A percentile compares a stretch with the other conserved stretches of the same genome.
These are phyloP conservation scores for Apeltes quadracus DNA, from an alignment of 2,113 vertebrate genomes.

Conservation along the genomic window DNA sequence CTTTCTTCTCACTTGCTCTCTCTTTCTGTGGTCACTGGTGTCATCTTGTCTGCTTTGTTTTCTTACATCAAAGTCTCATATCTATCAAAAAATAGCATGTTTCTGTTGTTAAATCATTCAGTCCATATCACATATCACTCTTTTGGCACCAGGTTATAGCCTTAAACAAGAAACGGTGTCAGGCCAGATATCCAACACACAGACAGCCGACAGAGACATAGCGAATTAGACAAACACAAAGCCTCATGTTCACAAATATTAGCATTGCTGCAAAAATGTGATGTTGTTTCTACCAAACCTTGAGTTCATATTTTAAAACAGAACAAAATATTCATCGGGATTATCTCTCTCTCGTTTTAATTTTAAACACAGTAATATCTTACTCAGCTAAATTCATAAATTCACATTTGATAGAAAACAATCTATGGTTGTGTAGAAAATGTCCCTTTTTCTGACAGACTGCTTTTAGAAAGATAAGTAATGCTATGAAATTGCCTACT, in stretches of 20 bases:
- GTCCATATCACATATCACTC: conserved; percentile 9
- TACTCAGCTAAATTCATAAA: not conserved
- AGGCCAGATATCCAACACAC: not conserved
- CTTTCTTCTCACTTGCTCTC: conserved; percentile 19
- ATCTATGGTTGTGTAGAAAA: not conserved
- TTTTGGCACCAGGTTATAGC: conserved; percentile 13
- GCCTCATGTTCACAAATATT: not conserved
- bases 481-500: not conserved
- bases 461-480: not conserved
- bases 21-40: conserved; percentile 21
- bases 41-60: conserved; percentile 33
- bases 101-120: conserved; percentile 34
- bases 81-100: conserved; percentile 16
- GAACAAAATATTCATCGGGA: too few relatives aligned
- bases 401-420: not conserved
- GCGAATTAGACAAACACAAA: not conserved
- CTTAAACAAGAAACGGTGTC: conserved; percentile 16
- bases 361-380: not conserved
- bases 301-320: not conserved
- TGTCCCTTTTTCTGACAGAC: not conserved
- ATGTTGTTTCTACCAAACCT: not conserved
- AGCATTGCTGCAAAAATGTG: not conserved
- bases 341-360: too few relatives aligned
- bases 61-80: conserved; percentile 31
- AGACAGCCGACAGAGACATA: conserved; percentile 2